Evolutionary conservation across 2,888 invertebrate species (phyloP), one percentile per base, ranked within the genome.

Genomic region (Clivina fossor): DNA sequence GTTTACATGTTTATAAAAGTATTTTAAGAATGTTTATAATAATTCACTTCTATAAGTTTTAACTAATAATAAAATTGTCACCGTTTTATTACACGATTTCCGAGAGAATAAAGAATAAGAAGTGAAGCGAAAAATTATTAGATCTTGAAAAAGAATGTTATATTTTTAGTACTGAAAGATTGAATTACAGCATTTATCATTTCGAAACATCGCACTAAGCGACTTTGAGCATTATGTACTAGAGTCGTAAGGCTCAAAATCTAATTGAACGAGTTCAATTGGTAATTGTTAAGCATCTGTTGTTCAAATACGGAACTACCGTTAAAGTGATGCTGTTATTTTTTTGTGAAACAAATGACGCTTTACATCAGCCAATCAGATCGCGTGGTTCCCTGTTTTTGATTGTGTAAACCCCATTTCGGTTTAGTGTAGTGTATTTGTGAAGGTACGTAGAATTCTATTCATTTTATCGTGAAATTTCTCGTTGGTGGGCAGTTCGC

Each of bases 381-480:
- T 62, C 47, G 63, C 65, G 61, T 66, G 65, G 67, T 72, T 70
- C 74, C 74, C 69, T 74, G 73, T 69, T 71, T 69, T 68, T 63
- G 65, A 66, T 63, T 66, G 65, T 69, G 71, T 68, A 70, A 71
- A 71, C 74, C 75, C 75, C 74, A 73, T 70, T 71, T 71, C 70
- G 69, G 68, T 71, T 70, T 70, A 70, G 38, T 71, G 71, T 71
- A 70, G 73, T 73, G 73, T 73, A 71, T 38, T 72, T 71, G 72
- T 72, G 68, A 71, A 73, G 73, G 74, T 74, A 74, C 69, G 74
- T 74, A 73, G 71, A 73, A 74, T 73, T 74, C 74, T 73, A 74
- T 73, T 70, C 73, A 73, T 74, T 74, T 74, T 73, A 73, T 69
- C 68, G 66, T 68, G 72, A 73, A 72, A 69, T 69, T 68, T 66